Percentiles rank a stretch among this genome's conserved stretches.
These are phyloP conservation scores for Drosophila tani DNA, from an alignment of 1,140 invertebrate genomes.

Conservation along the genomic window DNA sequence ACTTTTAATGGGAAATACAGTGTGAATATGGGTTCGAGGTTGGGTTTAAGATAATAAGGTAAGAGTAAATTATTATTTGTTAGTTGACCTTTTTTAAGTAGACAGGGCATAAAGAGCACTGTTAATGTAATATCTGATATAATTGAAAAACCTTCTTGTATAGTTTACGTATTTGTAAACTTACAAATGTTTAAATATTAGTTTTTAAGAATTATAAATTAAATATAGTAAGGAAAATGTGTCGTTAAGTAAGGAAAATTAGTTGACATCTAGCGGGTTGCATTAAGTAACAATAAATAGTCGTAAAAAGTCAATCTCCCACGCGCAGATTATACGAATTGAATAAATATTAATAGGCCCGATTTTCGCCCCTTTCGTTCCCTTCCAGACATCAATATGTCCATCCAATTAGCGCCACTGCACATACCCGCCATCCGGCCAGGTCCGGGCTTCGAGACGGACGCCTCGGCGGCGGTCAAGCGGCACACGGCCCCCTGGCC, in stretches of 20 bases:
- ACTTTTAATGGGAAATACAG: not conserved
- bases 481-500: conserved; percentile 83
- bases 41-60: not conserved
- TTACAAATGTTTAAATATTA: not conserved
- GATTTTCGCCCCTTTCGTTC: not conserved
- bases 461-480: conserved; percentile 80
- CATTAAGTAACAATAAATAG: conserved; percentile 4
- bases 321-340: not conserved
- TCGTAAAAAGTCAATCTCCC: not conserved
- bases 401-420: conserved; percentile 83
- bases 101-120: too few species aligned
- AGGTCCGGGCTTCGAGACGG: conserved; percentile 81
- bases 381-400: conserved; percentile 78
- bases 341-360: conserved; percentile 1
- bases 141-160: not conserved
- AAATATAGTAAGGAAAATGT: too few species aligned
- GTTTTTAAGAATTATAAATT: not conserved
- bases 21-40: not conserved
- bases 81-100: not conserved
- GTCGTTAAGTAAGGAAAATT: not conserved
- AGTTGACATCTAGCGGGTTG: not conserved
- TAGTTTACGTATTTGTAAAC: too few species aligned
- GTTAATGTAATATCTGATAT: not conserved
- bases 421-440: conserved; percentile 85
- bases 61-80: too few species aligned